Evolutionary conservation across 2,888 invertebrate species (phyloP), one percentile per base, ranked within the genome.

Genomic region (Melangyna quadrimaculata): DNA sequence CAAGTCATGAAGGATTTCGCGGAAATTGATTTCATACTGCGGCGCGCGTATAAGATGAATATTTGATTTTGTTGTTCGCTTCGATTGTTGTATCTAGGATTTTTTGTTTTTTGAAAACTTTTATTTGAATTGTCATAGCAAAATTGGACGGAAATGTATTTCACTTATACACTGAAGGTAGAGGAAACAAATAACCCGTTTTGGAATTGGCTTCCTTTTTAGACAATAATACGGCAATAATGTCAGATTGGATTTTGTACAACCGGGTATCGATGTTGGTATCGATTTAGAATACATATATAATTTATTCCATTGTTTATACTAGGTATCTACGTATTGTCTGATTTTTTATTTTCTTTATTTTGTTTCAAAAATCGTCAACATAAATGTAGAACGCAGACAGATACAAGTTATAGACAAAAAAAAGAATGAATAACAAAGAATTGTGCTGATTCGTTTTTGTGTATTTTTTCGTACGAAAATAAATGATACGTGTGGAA

Each of bases 1-100:
- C 45, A 12, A 48, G 17, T 67, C 67, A n/a, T 67, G 40, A 57
- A 65, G 24, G 65, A 70, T 81, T 70, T 65, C 7, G 48, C 55
- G 57, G 71, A 77, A 81, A 77, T 77, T 81, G 77, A 65, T 55
- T 81, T 81, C 59, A 70, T 81, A 57, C 65, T 45, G n/a, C 59
- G 59, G 14, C 14, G 35, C 22, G 37, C 24, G 12, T 51, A 24
- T 37, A 37, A 63, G 48, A 29, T 74, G 79, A 65, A 80, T 80
- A 69, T 63, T 75, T 75, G 59, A 75, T 65, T 65, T 43, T 40
- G 48, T 70, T 55, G 32, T 78, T 63, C 43, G 40, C 48, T 57
- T 59, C 69, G 43, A 70, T 78, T 51, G 22, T 17, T 19, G 40
- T 55, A 43, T 51, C 10, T 61, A 10, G 12, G 65, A 19, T 24